phyloP scores from a whole-genome alignment of 2,113 vertebrate genomes.

The Rhabdornis inornatus region DNA sequence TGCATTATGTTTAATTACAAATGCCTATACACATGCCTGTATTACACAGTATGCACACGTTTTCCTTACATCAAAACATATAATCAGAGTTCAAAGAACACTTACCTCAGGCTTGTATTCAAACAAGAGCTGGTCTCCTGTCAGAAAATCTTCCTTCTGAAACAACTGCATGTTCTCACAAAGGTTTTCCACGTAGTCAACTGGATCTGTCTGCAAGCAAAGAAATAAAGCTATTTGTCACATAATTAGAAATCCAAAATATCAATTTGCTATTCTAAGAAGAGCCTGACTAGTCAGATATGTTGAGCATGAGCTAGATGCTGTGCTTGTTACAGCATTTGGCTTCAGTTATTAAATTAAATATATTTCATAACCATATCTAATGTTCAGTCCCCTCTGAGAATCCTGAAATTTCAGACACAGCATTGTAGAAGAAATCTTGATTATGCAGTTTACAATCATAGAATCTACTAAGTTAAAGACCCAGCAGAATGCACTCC shows the following conservation, averaged over 20 bases:
- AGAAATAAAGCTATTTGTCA: neutral
- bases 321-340: neutral
- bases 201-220: conserved; percentile 86
- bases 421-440: neutral
- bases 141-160: conserved; percentile 89
- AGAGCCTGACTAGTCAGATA: neutral
- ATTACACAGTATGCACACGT: neutral
- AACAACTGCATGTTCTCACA: conserved; percentile 98
- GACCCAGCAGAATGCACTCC: neutral
- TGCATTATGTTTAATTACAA: neutral
- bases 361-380: neutral
- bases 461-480: neutral
- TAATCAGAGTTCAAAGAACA: neutral
- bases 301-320: neutral
- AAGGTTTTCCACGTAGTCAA: conserved; percentile 92
- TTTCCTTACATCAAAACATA: neutral
- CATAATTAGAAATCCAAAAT: neutral
- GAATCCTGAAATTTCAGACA: neutral
- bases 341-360: neutral
- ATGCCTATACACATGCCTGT: neutral
- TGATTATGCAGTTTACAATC: neutral
- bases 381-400: neutral
- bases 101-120: conserved; percentile 86
- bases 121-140: conserved; percentile 95
- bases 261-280: neutral